Conservation (phyloP, 2,113 vertebrate species). For the Ophiodon elongatus region DNA sequence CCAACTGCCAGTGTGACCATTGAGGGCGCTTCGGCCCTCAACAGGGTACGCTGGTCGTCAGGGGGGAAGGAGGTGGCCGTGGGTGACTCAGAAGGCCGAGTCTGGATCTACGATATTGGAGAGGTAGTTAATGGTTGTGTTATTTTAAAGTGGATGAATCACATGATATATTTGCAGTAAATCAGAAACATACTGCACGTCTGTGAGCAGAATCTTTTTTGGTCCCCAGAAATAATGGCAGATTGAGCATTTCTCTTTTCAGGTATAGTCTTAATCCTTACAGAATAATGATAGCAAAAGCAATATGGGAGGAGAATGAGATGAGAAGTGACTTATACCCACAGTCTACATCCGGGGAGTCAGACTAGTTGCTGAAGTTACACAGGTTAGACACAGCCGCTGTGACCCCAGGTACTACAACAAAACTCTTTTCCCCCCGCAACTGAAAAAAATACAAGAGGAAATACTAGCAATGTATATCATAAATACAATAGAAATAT, state of each 20-base stretch:
- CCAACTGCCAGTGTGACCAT: conserved; percentile 95
- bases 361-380: no score
- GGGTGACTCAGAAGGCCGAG: conserved; percentile 95
- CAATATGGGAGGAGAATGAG: no score
- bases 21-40: conserved; percentile 95
- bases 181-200: neutral
- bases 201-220: neutral
- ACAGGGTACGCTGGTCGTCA: conserved; percentile 95
- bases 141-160: neutral
- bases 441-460: no score
- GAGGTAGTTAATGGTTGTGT: conserved; percentile 86
- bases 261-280: neutral
- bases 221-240: conserved; percentile 1
- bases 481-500: neutral
- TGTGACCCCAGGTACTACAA: no score
- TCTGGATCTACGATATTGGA: conserved; percentile 98
- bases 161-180: neutral
- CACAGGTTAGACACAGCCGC: no score
- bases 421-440: no score
- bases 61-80: conserved; percentile 96
- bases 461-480: neutral
- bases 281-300: neutral
- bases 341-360: neutral
- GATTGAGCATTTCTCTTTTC: neutral
- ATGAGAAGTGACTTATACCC: no score